A percentile compares a stretch with the other conserved stretches of the same genome.
phyloP scores from a whole-genome alignment of 2,797 vertebrate species.

The Lithobates pipiens region DNA sequence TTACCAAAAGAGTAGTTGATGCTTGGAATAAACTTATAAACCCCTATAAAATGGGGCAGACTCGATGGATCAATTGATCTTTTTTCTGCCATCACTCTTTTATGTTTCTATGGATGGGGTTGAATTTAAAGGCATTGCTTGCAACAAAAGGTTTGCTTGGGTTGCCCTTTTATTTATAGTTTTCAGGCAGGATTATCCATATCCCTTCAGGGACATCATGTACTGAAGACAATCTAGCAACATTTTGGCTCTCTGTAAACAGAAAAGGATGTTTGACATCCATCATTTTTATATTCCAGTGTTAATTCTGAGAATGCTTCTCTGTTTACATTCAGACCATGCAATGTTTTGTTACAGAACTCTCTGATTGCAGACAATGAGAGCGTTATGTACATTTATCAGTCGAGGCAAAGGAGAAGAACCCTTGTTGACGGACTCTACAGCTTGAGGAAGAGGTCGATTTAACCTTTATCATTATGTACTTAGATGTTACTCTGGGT shows the following conservation, averaged over 20 bases:
- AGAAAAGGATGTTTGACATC: background rate
- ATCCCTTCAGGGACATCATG: background rate
- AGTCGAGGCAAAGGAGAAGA: background rate
- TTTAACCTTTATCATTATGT: slow-evolving; percentile 11
- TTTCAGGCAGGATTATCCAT: background rate
- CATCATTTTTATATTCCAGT: background rate
- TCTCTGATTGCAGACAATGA: background rate
- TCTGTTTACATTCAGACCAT: background rate
- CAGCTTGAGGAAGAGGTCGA: slow-evolving; percentile 3
- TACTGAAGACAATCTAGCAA: background rate
- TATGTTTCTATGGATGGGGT: too few species aligned
- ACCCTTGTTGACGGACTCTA: background rate
- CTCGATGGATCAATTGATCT: too few species aligned
- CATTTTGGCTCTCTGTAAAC: background rate
- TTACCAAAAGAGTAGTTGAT: too few species aligned
- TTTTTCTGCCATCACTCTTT: too few species aligned
- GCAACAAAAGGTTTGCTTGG: background rate
- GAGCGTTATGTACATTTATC: background rate
- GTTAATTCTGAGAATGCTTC: too few species aligned
- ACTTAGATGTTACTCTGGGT: slow-evolving; percentile 10
- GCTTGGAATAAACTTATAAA: too few species aligned
- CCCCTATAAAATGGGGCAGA: too few species aligned
- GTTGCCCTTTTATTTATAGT: background rate
- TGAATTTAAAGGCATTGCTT: too few species aligned
- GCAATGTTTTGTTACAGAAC: background rate